Evolutionary conservation across 2,888 invertebrate genomes (phyloP).

Genomic region (Atethmia centrago): DNA sequence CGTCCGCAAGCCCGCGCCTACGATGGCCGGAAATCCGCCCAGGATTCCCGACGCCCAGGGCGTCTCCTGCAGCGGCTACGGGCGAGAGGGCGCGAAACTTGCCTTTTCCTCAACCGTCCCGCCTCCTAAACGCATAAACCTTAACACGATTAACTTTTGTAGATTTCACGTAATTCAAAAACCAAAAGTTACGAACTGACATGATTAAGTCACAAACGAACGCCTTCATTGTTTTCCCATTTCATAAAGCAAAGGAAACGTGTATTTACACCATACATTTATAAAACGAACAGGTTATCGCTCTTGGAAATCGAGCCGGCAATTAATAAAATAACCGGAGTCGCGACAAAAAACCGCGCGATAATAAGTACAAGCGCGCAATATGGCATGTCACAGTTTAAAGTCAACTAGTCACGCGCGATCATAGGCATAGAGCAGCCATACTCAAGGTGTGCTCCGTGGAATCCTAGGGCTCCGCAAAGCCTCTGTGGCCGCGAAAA

Average conservation of each 20-base stretch:
- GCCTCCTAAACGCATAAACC: background rate
- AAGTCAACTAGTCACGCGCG: constrained; percentile 32
- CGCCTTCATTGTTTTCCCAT: background rate
- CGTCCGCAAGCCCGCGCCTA: no score
- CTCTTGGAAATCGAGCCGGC: constrained; percentile 9
- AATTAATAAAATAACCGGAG: constrained; percentile 21
- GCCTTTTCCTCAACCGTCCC: no score
- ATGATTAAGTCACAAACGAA: background rate
- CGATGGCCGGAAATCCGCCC: no score
- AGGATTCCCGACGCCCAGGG: no score
- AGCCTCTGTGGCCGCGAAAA: no score
- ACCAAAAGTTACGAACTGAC: background rate
- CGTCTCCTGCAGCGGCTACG: no score
- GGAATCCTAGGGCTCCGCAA: no score
- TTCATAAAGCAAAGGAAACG: constrained; percentile 18
- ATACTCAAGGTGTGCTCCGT: no score
- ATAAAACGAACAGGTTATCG: constrained; percentile 17
- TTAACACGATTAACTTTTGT: constrained; percentile 1
- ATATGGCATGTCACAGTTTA: constrained; percentile 20
- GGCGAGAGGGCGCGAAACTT: no score
- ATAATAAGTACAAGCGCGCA: constrained; percentile 7
- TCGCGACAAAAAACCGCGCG: constrained; percentile 35
- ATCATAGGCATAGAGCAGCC: no score
- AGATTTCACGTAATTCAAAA: background rate
- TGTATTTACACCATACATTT: constrained; percentile 1